A percentile compares a stretch with the other conserved stretches of the same genome.
Evolutionary conservation across 2,113 vertebrate genomes (phyloP).

Genomic region (Cyprichromis sp.): DNA sequence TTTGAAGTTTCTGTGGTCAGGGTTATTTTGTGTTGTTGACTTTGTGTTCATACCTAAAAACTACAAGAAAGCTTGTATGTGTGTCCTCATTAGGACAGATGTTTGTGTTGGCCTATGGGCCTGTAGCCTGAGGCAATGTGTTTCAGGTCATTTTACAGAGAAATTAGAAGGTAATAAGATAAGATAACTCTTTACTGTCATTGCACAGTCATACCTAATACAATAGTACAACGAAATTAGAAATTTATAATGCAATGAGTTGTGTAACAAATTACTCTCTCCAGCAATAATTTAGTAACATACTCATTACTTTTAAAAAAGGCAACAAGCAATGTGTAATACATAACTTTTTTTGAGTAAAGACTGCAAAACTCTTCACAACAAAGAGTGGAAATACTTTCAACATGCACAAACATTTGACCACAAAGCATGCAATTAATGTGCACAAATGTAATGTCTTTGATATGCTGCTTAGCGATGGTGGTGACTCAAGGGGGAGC

Average conservation of each 20-base stretch:
- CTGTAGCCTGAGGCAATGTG: not conserved
- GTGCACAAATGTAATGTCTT: not conserved
- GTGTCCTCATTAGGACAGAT: not conserved
- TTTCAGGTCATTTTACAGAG: not conserved
- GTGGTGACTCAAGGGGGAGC: not conserved
- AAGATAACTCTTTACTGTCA: not conserved
- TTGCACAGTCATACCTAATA: not conserved
- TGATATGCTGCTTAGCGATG: not conserved
- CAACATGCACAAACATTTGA: not conserved
- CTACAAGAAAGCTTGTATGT: not conserved
- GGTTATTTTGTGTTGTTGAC: not conserved
- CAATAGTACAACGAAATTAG: not conserved
- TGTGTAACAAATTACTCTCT: not conserved
- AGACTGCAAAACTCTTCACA: not conserved
- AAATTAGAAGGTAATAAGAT: not conserved
- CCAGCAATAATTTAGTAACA: not conserved
- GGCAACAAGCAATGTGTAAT: not conserved
- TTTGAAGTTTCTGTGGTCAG: not conserved
- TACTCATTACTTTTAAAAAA: not conserved
- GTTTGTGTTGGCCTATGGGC: not conserved
- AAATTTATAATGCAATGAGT: not conserved
- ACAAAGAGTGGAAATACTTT: not conserved
- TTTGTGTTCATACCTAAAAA: not conserved
- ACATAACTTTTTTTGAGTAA: not conserved
- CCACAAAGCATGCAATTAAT: not conserved